Conservation (phyloP, 1,140 invertebrate species). For the Bradysia coprophila region DNA sequence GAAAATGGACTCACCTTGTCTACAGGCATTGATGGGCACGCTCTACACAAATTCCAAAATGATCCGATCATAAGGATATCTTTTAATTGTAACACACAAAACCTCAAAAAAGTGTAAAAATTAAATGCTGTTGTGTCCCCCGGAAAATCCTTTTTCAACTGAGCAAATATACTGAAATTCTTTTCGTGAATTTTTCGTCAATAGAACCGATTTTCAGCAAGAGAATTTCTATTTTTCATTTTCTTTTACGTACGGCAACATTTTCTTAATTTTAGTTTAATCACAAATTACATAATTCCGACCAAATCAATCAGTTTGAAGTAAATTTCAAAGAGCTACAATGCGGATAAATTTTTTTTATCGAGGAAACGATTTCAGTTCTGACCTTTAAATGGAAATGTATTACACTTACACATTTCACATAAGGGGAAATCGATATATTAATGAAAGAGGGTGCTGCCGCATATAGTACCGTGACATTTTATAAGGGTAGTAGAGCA, state of each 20-base stretch:
- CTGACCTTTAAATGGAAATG: background rate
- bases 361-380: background rate
- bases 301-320: background rate
- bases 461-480: background rate
- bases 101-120: background rate
- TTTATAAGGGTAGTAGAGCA: no score
- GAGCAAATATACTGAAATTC: background rate
- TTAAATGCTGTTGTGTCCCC: no score
- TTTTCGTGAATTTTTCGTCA: background rate
- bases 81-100: slow-evolving; percentile 3
- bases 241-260: no score
- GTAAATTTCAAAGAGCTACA: background rate
- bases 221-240: background rate
- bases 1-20: slow-evolving; percentile 80
- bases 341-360: background rate
- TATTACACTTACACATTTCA: background rate
- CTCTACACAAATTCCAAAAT: slow-evolving; percentile 85
- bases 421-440: background rate
- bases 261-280: background rate
- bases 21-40: slow-evolving; percentile 82
- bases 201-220: background rate
- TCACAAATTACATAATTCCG: background rate
- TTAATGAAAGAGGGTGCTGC: background rate
- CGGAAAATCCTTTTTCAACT: background rate
- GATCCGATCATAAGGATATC: slow-evolving; percentile 67